Evolutionary conservation across 2,888 invertebrate species (phyloP).

Genomic region (Drosophila limbata): DNA sequence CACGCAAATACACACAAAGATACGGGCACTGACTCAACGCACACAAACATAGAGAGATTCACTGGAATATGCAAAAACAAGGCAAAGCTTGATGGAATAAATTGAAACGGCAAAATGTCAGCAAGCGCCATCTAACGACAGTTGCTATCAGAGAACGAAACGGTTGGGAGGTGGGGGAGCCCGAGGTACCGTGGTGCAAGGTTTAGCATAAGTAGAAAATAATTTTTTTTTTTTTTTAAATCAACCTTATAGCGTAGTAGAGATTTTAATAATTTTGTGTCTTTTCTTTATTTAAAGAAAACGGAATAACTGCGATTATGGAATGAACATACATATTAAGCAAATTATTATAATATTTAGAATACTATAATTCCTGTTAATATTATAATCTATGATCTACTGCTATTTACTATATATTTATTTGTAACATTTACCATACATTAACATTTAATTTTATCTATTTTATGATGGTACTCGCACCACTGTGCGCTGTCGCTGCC

Average conservation of each 20-base stretch:
- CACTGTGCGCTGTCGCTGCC: slow-evolving; percentile 46
- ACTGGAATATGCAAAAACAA: slow-evolving; percentile 28
- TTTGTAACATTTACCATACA: too few species aligned
- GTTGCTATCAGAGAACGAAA: slow-evolving; percentile 25
- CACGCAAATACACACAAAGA: slow-evolving; percentile 17
- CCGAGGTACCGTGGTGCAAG: slow-evolving; percentile 25
- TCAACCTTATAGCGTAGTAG: too few species aligned
- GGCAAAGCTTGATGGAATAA: slow-evolving; percentile 54
- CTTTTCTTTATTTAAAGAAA: too few species aligned
- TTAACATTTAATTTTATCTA: not conserved
- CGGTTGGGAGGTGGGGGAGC: not conserved
- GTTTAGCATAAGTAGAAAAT: not conserved
- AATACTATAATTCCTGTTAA: too few species aligned
- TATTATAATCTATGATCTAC: too few species aligned
- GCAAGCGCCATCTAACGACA: slow-evolving; percentile 59
- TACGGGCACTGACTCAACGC: too few species aligned
- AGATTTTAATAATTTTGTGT: not conserved
- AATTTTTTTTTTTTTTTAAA: not conserved
- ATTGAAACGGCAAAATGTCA: slow-evolving; percentile 60
- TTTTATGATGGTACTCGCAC: slow-evolving; percentile 9
- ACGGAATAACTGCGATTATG: too few species aligned
- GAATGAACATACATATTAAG: too few species aligned
- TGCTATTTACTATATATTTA: not conserved
- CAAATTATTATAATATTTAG: too few species aligned
- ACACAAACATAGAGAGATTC: not conserved